These are phyloP conservation scores for Trichacis sp. DNA, from an alignment of 2,888 invertebrate species.

Conservation along the genomic window DNA sequence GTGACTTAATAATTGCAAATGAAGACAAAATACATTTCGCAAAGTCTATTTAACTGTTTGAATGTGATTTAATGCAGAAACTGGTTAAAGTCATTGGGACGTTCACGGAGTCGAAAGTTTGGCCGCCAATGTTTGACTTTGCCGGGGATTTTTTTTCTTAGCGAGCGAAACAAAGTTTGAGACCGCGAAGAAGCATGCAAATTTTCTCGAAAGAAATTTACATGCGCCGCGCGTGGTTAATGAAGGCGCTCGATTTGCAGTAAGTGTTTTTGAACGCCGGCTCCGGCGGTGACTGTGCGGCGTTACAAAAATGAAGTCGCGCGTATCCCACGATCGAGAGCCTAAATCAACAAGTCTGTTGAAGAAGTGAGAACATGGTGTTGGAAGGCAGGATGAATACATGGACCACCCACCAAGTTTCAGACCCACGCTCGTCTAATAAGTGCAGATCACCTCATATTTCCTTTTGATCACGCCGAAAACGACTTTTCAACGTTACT, in stretches of 20 bases:
- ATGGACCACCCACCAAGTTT: conserved; percentile 49
- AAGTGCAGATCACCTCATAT: no score
- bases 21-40: no score
- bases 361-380: conserved; percentile 35
- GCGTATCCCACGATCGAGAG: conserved; percentile 40
- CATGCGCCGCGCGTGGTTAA: conserved; percentile 33
- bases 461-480: no score
- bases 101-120: background rate
- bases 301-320: conserved; percentile 34
- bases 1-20: no score
- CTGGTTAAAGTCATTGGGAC: background rate
- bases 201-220: conserved; percentile 6
- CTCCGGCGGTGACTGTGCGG: conserved; percentile 28
- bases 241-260: conserved; percentile 28
- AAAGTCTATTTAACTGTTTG: background rate
- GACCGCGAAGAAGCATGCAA: background rate
- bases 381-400: conserved; percentile 42
- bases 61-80: background rate
- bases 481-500: no score
- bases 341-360: conserved; percentile 53
- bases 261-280: conserved; percentile 30
- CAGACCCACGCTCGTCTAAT: no score
- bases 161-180: conserved; percentile 1
- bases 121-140: background rate
- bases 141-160: background rate